phyloP scores from a whole-genome alignment of 2,113 vertebrate species.

The Clarias magur region DNA sequence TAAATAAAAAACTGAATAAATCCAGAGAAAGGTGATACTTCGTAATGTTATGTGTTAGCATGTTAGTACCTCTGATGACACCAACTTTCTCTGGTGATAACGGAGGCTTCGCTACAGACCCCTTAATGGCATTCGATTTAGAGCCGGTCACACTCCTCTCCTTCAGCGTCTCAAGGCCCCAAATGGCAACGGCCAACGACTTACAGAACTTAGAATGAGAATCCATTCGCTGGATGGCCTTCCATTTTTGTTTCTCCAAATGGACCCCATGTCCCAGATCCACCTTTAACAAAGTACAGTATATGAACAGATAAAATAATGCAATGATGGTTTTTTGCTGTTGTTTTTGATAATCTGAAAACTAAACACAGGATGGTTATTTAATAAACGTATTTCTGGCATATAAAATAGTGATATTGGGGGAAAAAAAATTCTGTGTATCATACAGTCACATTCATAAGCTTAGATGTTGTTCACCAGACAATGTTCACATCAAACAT shows the following conservation, averaged over 20 bases:
- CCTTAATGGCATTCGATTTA: constrained; percentile 40
- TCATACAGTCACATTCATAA: background rate
- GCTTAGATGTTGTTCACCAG: background rate
- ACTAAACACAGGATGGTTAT: background rate
- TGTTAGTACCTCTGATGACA: constrained; percentile 39
- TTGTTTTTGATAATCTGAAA: background rate
- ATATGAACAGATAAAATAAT: background rate
- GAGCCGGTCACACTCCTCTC: constrained; percentile 43
- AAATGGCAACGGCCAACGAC: constrained; percentile 39
- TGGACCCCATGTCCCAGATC: constrained; percentile 30
- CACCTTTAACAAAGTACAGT: constrained; percentile 19
- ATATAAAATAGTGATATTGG: background rate
- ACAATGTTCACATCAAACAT: background rate
- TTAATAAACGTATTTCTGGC: background rate
- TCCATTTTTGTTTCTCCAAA: constrained; percentile 43
- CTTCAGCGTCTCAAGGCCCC: constrained; percentile 35
- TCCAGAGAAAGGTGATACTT: background rate
- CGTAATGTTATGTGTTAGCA: background rate
- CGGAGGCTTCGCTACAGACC: constrained; percentile 40
- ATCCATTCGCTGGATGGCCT: constrained; percentile 41
- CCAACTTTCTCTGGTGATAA: constrained; percentile 46
- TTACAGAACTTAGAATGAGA: constrained; percentile 44
- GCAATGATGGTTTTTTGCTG: no score
- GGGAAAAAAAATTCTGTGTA: background rate
- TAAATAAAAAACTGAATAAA: background rate